These are phyloP conservation scores for Erebia aethiops DNA, from an alignment of 2,888 invertebrate species.

Conservation along the genomic window DNA sequence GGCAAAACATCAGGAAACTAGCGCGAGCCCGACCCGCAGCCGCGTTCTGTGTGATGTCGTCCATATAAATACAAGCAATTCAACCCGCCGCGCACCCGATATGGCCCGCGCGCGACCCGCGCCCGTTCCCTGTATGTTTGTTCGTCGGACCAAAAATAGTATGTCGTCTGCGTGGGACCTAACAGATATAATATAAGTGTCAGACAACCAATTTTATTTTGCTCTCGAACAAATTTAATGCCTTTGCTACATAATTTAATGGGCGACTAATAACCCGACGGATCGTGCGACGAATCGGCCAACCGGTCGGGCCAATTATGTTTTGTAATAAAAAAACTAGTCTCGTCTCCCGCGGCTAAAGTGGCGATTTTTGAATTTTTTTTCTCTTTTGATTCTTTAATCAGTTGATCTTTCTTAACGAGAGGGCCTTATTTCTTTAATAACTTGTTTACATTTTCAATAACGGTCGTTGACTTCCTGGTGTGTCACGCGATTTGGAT, in stretches of 20 bases:
- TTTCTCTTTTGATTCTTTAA: slow-evolving; percentile 16
- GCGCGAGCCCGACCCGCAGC: too few relatives aligned
- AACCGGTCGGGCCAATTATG: slow-evolving; percentile 48
- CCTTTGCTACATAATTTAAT: slow-evolving; percentile 65
- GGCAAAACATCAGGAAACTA: too few relatives aligned
- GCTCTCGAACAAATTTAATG: slow-evolving; percentile 60
- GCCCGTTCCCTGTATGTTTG: too few relatives aligned
- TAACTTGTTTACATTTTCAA: slow-evolving; percentile 19
- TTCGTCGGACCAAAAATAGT: background rate
- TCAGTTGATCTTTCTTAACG: slow-evolving; percentile 34
- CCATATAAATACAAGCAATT: too few relatives aligned
- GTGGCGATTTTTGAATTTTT: slow-evolving; percentile 34
- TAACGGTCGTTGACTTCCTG: slow-evolving; percentile 16
- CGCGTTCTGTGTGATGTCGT: too few relatives aligned
- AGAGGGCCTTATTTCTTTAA: slow-evolving; percentile 24
- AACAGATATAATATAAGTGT: slow-evolving; percentile 45
- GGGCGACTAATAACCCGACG: slow-evolving; percentile 61
- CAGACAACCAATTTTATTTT: slow-evolving; percentile 61
- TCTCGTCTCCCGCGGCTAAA: slow-evolving; percentile 37
- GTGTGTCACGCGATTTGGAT: background rate
- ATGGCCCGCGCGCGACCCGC: too few relatives aligned
- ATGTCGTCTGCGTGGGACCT: background rate
- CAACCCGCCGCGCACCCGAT: too few relatives aligned
- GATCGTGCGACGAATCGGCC: slow-evolving; percentile 60
- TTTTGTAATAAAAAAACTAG: slow-evolving; percentile 39